Percentiles rank a stretch among this genome's conserved stretches.
phyloP scores from a whole-genome alignment of 2,888 invertebrate species.

The Terebella lapidaria region DNA sequence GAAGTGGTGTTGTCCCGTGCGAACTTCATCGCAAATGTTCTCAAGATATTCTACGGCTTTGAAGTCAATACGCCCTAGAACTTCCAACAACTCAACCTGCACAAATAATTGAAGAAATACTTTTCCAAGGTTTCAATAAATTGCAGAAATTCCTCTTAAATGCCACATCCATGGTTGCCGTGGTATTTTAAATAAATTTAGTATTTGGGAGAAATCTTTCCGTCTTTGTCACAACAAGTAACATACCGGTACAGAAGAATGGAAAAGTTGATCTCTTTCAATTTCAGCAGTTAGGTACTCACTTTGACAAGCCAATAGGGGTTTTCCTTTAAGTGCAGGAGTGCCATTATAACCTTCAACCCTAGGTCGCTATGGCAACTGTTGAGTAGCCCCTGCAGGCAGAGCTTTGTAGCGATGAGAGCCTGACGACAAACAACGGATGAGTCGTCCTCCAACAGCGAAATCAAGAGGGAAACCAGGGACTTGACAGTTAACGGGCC shows the following conservation, averaged over 20 bases:
- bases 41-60: slow-evolving; percentile 60
- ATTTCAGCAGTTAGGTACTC: no score
- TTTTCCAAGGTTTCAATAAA: no score
- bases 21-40: slow-evolving; percentile 29
- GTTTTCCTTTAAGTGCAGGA: slow-evolving; percentile 66
- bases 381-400: slow-evolving; percentile 62
- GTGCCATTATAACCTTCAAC: slow-evolving; percentile 60
- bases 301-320: slow-evolving; percentile 83
- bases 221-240: no score
- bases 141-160: no score
- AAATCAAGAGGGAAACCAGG: slow-evolving; percentile 40
- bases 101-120: no score
- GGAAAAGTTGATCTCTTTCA: no score
- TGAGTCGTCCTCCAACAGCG: slow-evolving; percentile 58
- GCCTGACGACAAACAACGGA: slow-evolving; percentile 72
- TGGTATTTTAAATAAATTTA: no score
- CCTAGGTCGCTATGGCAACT: slow-evolving; percentile 62
- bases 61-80: slow-evolving; percentile 62
- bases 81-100: slow-evolving; percentile 64
- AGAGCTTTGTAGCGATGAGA: slow-evolving; percentile 61
- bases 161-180: no score
- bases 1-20: slow-evolving; percentile 32
- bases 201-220: no score
- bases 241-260: no score
- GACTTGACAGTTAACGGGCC: slow-evolving; percentile 35